Evolutionary conservation across 2,113 vertebrate genomes (phyloP), one percentile per base, ranked within the genome.

Genomic region (Oncorhynchus gorbuscha): DNA sequence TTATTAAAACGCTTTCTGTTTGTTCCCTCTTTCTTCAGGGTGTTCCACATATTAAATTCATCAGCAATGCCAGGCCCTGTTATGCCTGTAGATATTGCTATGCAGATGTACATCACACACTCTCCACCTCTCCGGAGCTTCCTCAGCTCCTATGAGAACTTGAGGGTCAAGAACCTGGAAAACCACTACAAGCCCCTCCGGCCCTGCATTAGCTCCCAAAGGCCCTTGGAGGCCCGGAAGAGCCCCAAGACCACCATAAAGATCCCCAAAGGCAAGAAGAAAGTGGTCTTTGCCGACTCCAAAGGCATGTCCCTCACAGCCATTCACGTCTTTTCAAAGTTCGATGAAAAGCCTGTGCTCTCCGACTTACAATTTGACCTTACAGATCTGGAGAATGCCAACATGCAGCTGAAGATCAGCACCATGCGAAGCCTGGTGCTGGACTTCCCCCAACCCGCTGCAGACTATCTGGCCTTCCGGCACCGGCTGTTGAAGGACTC

Each of bases 251-350:
- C 83, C 39, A 45, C 39, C 39, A 45, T 45, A 45, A 45, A 45
- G 39, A 45, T 45, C 39, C 39, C 39, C 74, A 92, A 90, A 61
- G 80, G 62, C 78, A 99, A 99, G 88, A 99, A 99, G 89, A 91
- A 90, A 12, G 98, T 99, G 2, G 95, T 97, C 84, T 99, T 99
- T 65, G 97, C 98, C 0, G 98, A 99, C 83, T 94, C 94, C 0
- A 96, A 97, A 79, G 98, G 98, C 12, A 94, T 99, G 77, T 95
- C 97, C 0, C 93, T 99, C 81, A 98, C 97, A 0, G 95, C 93
- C 0, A 94, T 99, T 75, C 97, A 96, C 12, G 91, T 97, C 79
- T 99, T 99, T 92, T 97, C 96, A 0, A 94, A 95, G 30, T 92
- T 93, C 5, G 97, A 96, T 12, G 96, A 97, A n/a, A 93, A 95